Percentiles rank a stretch among this genome's conserved stretches.
These are phyloP conservation scores for Ivindomyrus marchei DNA, from an alignment of 2,113 vertebrate genomes.

Conservation along the genomic window DNA sequence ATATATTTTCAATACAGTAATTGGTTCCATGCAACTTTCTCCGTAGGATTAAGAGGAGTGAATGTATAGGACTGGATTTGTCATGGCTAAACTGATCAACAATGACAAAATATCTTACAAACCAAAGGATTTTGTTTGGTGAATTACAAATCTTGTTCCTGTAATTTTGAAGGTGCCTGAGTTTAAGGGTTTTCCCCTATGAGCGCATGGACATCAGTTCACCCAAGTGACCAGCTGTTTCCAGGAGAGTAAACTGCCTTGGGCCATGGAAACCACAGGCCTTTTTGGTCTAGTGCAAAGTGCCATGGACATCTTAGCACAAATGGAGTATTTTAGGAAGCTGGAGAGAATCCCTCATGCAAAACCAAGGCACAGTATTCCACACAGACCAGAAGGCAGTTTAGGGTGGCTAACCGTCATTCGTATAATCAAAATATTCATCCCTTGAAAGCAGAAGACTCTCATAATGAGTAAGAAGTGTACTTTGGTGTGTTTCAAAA, in stretches of 20 bases:
- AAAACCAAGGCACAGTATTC: neutral
- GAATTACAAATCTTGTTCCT: neutral
- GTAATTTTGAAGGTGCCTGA: neutral
- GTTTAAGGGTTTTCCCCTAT: neutral
- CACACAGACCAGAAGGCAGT: neutral
- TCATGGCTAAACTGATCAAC: neutral
- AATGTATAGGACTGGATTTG: neutral
- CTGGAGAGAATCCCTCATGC: neutral
- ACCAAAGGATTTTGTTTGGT: neutral
- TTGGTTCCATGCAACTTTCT: neutral
- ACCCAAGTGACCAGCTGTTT: neutral
- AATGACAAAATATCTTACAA: neutral
- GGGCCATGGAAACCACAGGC: neutral
- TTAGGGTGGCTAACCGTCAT: neutral
- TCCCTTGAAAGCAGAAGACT: neutral
- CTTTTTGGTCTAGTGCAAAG: neutral
- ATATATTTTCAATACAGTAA: neutral
- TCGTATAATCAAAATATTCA: neutral
- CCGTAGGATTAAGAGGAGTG: neutral
- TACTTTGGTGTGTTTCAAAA: neutral
- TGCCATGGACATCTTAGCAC: neutral
- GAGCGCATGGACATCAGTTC: neutral
- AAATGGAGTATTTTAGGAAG: neutral
- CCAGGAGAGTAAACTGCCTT: neutral
- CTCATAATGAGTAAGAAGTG: neutral